Percentiles rank a stretch among this genome's conserved stretches.
Conservation (phyloP, 2,888 invertebrate species). For the Nephrotoma flavescens region DNA sequence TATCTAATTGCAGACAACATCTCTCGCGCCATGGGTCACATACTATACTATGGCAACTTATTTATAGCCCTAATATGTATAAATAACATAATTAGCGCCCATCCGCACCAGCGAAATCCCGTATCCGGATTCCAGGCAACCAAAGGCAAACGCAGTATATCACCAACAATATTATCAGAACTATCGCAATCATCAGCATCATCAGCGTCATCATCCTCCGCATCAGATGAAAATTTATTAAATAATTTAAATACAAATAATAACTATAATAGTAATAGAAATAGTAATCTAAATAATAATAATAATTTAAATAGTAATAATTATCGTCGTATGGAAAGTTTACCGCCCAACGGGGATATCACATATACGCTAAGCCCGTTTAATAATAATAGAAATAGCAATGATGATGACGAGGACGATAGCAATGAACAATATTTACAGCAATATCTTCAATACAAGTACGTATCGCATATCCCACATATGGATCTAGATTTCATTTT, state of each 20-base stretch:
- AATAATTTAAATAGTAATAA: conserved; percentile 1
- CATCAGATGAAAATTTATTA: background rate
- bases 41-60: background rate
- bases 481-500: background rate
- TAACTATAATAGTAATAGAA: background rate
- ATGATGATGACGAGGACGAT: background rate
- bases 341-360: background rate
- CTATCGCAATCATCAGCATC: background rate
- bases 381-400: background rate
- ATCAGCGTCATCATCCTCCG: background rate
- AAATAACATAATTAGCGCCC: background rate
- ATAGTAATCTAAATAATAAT: background rate
- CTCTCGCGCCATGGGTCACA: background rate
- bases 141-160: background rate
- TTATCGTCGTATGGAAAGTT: background rate
- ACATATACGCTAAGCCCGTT: background rate
- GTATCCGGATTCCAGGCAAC: background rate
- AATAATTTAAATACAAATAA: background rate
- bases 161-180: background rate
- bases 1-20: background rate
- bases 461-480: background rate
- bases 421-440: background rate
- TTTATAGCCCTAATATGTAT: background rate
- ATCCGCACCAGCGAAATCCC: background rate
- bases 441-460: background rate